Base-by-base conservation (phyloP, 2,797 vertebrate genomes). In the Sarcoramphus papa region DNA sequence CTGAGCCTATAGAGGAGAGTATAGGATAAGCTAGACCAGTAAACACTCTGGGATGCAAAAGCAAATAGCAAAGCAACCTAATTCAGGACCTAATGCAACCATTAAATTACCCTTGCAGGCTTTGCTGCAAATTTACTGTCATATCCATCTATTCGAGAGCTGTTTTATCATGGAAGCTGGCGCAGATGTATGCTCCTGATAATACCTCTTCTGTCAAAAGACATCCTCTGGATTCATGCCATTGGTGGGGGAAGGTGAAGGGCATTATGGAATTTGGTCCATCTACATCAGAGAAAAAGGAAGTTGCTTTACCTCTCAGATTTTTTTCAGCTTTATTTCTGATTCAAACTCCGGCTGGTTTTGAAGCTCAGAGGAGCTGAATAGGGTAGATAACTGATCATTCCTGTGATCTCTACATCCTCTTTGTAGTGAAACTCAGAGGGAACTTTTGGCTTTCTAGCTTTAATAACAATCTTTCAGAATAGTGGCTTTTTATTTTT, bases 71-170 rank as follows among this genome's bases (percentile, higher is more conserved):
- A 82, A 93, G 22, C 28, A 77, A 73, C 19, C 7, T 45, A 75
- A 70, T 77, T 68, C 31, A 82, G 59, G 64, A 57, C 12, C 21
- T 68, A 27, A 69, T 21, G 19, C 28, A 87, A 86, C 21, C 14
- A 7, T 41, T 33, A 56, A 24, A 70, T 79, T 54, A 23, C 10
- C 70, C 30, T n/a, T 41, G 22, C 17, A 82, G 56, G 6, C 22
- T 91, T 80, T 78, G 60, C 37, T 89, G 53, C 37, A 78, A 54
- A 43, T 64, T 78, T 73, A 17, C 47, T 76, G 24, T 45, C n/a
- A 6, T 30, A 35, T 9, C 3, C 1, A 47, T 28, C 15, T 30
- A 9, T 57, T 57, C 0, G 2, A 70, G 60, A 70, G 7, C 17
- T n/a, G 25, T 28, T 68, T 84, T 17, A 90, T 12, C 6, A 9